Evolutionary conservation across 30 jellyfish, hydroid and myxozoan genomes (phyloP), one percentile per base, ranked within the genome.

Genomic region (Catostylus mosaicus): DNA sequence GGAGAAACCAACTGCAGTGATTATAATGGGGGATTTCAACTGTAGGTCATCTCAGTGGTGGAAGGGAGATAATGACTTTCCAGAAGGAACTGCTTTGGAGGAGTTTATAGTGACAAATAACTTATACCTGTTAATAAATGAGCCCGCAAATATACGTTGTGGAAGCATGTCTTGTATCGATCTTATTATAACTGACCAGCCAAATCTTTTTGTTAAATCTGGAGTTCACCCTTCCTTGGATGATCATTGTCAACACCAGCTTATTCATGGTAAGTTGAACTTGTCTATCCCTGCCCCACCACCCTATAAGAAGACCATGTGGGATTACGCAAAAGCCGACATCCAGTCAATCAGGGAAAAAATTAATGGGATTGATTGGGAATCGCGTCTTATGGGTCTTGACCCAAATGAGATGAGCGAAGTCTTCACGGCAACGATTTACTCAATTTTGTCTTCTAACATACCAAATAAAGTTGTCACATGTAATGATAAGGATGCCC

Each of bases 401-500:
- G 80, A 26, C 31, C 67, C 80, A 32, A 67, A 67, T 67, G 80
- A 32, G 80, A 67, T 67, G 80, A 67, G 80, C 31, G 80, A 67
- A n/a, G n/a, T n/a, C n/a, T n/a, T n/a, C n/a, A n/a, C n/a, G n/a
- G n/a, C n/a, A n/a, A n/a, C n/a, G n/a, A n/a, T n/a, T n/a, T n/a
- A n/a, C n/a, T 67, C 63, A 19, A 67, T 67, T 11, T 11, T 67
- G 10, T 67, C 80, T 30, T 26, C 74, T 7, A 20, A 35, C 37
- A 69, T 83, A 34, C 88, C 82, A 30, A 71, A 73, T 54, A 46
- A 70, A 54, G 73, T 73, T 8, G 43, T 83, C 11, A 57, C 29
- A 43, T 56, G 74, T 45, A 70, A 37, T 46, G 79, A 83, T 30
- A 83, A 83, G 43, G 88, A 83, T 62, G 67, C 88, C 26, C 80